phyloP scores from a whole-genome alignment of 2,113 vertebrate genomes.

The Rissa tridactyla region DNA sequence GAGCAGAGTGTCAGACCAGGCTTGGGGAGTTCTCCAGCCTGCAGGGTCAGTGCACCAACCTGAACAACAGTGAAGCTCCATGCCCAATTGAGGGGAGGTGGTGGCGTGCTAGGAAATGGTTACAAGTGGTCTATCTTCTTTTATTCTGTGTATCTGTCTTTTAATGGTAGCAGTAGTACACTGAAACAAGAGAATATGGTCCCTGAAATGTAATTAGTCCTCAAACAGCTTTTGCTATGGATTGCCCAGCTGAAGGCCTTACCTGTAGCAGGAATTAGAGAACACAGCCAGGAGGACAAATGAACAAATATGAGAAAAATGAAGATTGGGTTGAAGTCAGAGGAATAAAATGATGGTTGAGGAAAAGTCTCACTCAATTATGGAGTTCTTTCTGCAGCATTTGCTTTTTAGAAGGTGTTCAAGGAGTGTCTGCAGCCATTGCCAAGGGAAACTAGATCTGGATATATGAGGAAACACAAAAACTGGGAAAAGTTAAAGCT shows the following conservation, averaged over 20 bases:
- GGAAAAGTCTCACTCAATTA: background rate
- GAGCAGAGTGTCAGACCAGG: background rate
- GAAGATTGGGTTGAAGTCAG: background rate
- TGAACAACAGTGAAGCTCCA: background rate
- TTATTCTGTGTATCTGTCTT: background rate
- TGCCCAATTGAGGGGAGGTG: fast-evolving
- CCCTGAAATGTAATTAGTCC: background rate
- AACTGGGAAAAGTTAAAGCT: background rate
- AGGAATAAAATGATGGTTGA: background rate
- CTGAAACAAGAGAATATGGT: background rate
- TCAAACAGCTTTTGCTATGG: background rate
- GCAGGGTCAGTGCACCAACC: too few species aligned
- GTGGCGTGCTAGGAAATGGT: background rate
- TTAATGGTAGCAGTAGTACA: background rate
- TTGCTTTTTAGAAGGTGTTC: background rate
- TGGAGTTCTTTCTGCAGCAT: background rate
- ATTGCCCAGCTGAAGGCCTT: background rate
- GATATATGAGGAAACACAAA: background rate
- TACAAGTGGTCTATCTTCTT: background rate
- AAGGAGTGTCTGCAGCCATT: background rate
- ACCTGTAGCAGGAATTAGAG: background rate
- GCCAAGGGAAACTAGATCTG: background rate
- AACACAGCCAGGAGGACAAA: background rate
- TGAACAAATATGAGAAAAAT: background rate
- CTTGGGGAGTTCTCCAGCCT: background rate